Evolutionary conservation across 1,140 invertebrate genomes (phyloP).

Genomic region (Ceratitis capitata): DNA sequence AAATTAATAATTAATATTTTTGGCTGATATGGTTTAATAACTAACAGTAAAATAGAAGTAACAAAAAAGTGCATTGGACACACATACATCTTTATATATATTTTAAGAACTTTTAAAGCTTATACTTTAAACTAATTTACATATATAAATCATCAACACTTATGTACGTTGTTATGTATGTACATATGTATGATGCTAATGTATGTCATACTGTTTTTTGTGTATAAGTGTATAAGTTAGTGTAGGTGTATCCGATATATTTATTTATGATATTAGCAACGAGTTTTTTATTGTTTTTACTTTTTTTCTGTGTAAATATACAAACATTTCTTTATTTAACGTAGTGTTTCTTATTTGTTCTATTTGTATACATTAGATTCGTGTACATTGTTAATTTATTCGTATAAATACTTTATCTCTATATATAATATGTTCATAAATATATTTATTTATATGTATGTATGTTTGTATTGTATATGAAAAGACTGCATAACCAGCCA

Average conservation of each 20-base stretch:
- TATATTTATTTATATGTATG: no score
- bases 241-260: not conserved
- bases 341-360: not conserved
- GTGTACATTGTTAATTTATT: not conserved
- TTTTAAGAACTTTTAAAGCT: no score
- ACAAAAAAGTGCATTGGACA: no score
- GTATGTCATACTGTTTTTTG: not conserved
- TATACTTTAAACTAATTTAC: no score
- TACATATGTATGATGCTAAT: not conserved
- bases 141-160: no score
- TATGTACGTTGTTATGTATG: conserved; percentile 12
- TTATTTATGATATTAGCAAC: not conserved
- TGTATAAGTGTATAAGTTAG: not conserved
- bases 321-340: not conserved
- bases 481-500: not conserved
- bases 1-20: no score
- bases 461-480: no score
- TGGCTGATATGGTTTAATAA: no score
- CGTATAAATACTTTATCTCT: not conserved
- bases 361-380: not conserved
- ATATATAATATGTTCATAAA: no score
- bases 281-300: not conserved
- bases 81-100: no score
- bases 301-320: not conserved
- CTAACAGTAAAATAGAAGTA: no score